These are phyloP conservation scores for Stictonetta naevosa DNA, from an alignment of 2,113 vertebrate species.

Conservation along the genomic window DNA sequence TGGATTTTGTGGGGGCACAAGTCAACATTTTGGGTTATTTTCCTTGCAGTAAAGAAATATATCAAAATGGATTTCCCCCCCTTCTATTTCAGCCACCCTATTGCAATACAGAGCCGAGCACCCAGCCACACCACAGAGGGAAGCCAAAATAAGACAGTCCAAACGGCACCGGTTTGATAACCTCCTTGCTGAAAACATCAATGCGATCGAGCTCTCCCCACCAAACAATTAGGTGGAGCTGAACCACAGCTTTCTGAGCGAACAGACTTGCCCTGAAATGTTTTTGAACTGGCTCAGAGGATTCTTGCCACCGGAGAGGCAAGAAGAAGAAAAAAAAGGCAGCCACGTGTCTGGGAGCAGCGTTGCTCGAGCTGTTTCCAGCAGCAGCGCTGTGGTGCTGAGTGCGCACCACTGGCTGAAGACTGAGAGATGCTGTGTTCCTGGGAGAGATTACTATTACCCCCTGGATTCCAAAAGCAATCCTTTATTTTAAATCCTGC, in stretches of 20 bases:
- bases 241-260: not conserved
- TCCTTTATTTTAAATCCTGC: constrained; percentile 38
- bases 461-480: constrained; percentile 5
- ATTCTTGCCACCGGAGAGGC: not conserved
- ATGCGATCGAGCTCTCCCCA: not conserved
- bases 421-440: not conserved
- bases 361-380: not conserved
- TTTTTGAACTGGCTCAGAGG: not conserved
- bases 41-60: constrained; percentile 21
- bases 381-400: not conserved
- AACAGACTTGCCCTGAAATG: not conserved
- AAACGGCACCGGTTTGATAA: constrained; percentile 29
- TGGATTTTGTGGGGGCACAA: not conserved
- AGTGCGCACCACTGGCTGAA: not conserved
- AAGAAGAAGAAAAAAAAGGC: not conserved
- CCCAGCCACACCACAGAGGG: not conserved
- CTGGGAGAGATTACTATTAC: not conserved
- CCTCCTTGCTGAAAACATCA: constrained; percentile 1
- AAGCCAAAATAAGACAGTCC: not conserved
- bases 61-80: not conserved
- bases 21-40: not conserved
- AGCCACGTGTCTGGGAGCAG: not conserved
- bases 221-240: not conserved
- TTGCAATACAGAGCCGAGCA: not conserved
- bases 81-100: not conserved